These are phyloP conservation scores for Cylloceria caligata DNA, from an alignment of 2,888 invertebrate species.

Conservation along the genomic window DNA sequence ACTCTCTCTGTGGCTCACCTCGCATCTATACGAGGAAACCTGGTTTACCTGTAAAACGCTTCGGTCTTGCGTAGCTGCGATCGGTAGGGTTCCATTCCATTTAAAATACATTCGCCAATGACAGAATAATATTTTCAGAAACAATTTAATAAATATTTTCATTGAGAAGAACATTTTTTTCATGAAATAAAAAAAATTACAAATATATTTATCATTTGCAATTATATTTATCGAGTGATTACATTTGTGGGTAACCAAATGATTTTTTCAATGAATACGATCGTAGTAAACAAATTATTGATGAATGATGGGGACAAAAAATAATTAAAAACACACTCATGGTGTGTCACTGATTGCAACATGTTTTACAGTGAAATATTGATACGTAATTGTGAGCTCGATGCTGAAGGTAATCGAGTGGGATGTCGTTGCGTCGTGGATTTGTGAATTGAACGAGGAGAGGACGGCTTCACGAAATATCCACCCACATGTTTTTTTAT, in stretches of 20 bases:
- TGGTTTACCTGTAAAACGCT: slow-evolving; percentile 30
- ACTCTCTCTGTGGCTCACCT: slow-evolving; percentile 52
- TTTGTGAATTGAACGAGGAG: background rate
- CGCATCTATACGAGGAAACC: slow-evolving; percentile 41
- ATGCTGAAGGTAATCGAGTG: slow-evolving; percentile 36
- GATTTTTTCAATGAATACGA: background rate
- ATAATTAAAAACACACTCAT: background rate
- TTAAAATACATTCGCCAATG: background rate
- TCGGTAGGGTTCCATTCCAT: slow-evolving; percentile 10
- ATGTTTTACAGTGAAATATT: slow-evolving; percentile 1
- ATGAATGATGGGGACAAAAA: no score
- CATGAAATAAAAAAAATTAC: no score
- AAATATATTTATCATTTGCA: no score
- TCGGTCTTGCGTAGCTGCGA: slow-evolving; percentile 10
- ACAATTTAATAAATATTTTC: background rate
- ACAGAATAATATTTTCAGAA: background rate
- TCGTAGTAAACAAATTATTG: background rate
- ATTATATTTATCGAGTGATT: no score
- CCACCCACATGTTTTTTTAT: slow-evolving; percentile 60
- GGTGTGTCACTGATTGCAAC: slow-evolving; percentile 20
- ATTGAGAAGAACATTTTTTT: no score
- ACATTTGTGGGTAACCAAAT: no score
- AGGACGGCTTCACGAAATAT: slow-evolving; percentile 54
- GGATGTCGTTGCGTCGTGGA: slow-evolving; percentile 48
- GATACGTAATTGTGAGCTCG: slow-evolving; percentile 1